Conservation (phyloP, 1,140 invertebrate species). For the Episyrphus balteatus region DNA sequence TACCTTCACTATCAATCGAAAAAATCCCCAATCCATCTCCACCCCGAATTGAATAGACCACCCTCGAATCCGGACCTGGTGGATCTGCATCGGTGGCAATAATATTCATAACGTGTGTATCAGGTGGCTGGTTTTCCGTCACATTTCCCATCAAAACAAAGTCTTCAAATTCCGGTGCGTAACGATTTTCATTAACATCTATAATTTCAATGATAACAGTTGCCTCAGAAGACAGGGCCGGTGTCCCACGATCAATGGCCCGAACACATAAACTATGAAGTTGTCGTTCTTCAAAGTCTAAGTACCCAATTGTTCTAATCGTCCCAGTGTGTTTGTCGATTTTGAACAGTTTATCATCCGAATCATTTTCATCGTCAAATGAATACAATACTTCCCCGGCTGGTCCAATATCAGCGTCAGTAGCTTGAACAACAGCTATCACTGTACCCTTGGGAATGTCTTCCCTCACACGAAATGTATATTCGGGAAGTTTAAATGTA, state of each 20-base stretch:
- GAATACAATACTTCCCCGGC: constrained; percentile 67
- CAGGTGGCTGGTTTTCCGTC: constrained; percentile 62
- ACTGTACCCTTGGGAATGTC: constrained; percentile 81
- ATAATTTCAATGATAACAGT: constrained; percentile 75
- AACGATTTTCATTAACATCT: constrained; percentile 86
- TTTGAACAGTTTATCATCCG: constrained; percentile 47
- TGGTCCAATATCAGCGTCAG: constrained; percentile 72
- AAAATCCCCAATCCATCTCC: constrained; percentile 87
- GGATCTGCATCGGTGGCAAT: constrained; percentile 69
- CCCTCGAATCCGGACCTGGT: constrained; percentile 60
- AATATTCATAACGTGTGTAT: constrained; percentile 62
- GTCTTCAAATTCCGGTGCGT: constrained; percentile 74
- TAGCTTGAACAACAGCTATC: constrained; percentile 72
- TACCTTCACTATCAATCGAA: constrained; percentile 81
- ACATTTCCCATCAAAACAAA: constrained; percentile 61
- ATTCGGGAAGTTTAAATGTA: constrained; percentile 59
- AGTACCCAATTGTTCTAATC: constrained; percentile 56
- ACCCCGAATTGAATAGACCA: constrained; percentile 77
- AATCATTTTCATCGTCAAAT: constrained; percentile 51
- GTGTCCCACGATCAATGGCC: constrained; percentile 68
- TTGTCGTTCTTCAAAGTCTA: constrained; percentile 83
- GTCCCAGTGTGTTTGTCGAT: constrained; percentile 76
- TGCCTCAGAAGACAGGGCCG: constrained; percentile 59
- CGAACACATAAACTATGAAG: constrained; percentile 76
- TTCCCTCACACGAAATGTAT: constrained; percentile 76